These are phyloP conservation scores for Coturnix japonica DNA, from an alignment of 2,113 vertebrate species.

Conservation along the genomic window DNA sequence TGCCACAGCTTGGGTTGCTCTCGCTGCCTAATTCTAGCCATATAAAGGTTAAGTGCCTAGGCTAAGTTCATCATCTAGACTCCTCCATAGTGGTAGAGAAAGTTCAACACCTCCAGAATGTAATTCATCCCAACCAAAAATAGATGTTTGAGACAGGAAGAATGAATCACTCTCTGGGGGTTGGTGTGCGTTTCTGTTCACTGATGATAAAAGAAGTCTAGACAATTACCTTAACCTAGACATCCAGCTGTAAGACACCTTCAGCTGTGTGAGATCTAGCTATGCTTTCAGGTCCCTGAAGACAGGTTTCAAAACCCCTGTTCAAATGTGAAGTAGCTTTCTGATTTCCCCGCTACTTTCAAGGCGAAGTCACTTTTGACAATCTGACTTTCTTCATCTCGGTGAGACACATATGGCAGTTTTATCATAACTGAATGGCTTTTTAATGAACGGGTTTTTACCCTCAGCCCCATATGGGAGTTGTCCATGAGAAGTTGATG, in stretches of 20 bases:
- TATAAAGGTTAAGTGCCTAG: not conserved
- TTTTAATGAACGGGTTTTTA: constrained; percentile 53
- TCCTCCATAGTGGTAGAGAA: constrained; percentile 38
- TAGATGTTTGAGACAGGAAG: constrained; percentile 61
- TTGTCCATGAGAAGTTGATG: constrained; percentile 40
- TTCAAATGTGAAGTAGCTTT: constrained; percentile 38
- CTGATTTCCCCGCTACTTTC: constrained; percentile 59
- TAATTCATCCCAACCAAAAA: constrained; percentile 65
- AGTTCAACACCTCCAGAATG: constrained; percentile 66
- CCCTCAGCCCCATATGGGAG: constrained; percentile 51
- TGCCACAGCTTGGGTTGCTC: not conserved
- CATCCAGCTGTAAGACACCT: constrained; percentile 66
- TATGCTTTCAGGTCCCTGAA: constrained; percentile 43
- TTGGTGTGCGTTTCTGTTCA: constrained; percentile 44
- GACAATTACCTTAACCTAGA: constrained; percentile 70
- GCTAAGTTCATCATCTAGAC: constrained; percentile 53
- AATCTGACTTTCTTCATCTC: constrained; percentile 41
- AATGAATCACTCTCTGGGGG: constrained; percentile 71
- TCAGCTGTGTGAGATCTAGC: constrained; percentile 33
- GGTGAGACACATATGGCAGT: constrained; percentile 38
- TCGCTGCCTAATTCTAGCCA: not conserved
- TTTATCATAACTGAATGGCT: constrained; percentile 51
- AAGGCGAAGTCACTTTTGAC: constrained; percentile 43
- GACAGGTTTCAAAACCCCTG: constrained; percentile 35
- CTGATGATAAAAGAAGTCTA: constrained; percentile 70